Evolutionary conservation across 2,113 vertebrate genomes (phyloP).

Genomic region (Engraulis encrasicolus): DNA sequence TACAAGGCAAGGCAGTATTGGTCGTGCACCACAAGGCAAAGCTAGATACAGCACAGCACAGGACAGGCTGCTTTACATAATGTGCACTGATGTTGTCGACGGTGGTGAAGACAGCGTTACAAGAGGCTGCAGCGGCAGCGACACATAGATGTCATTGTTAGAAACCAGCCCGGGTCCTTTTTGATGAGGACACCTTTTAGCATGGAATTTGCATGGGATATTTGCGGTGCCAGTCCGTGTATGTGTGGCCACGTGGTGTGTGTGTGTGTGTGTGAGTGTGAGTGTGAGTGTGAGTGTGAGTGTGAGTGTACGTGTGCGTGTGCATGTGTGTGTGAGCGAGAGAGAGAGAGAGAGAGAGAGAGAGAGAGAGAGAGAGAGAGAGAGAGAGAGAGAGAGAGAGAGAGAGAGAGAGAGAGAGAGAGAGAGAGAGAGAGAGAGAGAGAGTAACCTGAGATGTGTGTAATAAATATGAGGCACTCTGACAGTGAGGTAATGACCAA

Average conservation of each 20-base stretch:
- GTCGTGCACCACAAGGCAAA: too few species aligned
- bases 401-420: too few species aligned
- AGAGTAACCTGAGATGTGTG: too few species aligned
- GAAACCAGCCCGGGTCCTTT: slow-evolving; percentile 2
- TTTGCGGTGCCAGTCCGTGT: background rate
- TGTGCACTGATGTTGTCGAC: background rate
- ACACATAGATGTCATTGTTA: slow-evolving; percentile 17
- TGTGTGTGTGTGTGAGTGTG: background rate
- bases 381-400: too few species aligned
- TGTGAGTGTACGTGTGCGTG: background rate
- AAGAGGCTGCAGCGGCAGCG: slow-evolving; percentile 34
- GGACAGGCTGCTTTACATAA: slow-evolving; percentile 2
- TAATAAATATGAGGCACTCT: too few species aligned
- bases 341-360: too few species aligned
- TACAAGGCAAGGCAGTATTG: too few species aligned
- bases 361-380: too few species aligned
- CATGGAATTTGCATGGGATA: slow-evolving; percentile 7
- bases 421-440: too few species aligned
- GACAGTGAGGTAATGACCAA: too few species aligned
- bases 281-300: background rate
- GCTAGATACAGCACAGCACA: too few species aligned
- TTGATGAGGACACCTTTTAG: background rate
- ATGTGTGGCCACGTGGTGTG: background rate
- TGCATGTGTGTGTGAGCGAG: too few species aligned
- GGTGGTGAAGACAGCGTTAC: background rate